Conservation (phyloP, 2,888 invertebrate genomes). For the Anorthoa munda region DNA sequence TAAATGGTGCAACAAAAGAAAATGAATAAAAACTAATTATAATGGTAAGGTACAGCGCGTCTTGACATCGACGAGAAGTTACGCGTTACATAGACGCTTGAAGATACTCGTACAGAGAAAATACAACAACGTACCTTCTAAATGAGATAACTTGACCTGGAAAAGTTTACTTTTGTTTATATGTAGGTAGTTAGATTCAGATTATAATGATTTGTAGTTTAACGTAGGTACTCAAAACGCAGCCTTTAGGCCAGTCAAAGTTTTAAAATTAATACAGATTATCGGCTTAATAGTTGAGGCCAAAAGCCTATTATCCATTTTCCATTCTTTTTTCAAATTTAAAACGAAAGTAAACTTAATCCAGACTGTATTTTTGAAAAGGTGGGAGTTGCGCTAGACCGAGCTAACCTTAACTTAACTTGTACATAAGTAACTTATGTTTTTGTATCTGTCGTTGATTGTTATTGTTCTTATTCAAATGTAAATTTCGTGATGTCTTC, state of each 20-base stretch:
- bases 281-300: background rate
- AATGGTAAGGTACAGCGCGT: constrained; percentile 74
- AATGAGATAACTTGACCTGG: constrained; percentile 45
- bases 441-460: constrained; percentile 78
- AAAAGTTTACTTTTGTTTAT: constrained; percentile 50
- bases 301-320: background rate
- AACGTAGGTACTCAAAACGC: constrained; percentile 9
- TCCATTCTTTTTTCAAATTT: background rate
- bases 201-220: background rate
- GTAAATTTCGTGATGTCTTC: constrained; percentile 75
- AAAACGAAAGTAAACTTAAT: constrained; percentile 35
- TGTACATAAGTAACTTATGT: constrained; percentile 81
- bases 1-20: constrained; percentile 71
- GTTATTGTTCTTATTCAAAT: constrained; percentile 78
- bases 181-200: background rate
- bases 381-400: constrained; percentile 81
- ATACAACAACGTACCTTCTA: constrained; percentile 63
- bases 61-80: constrained; percentile 62
- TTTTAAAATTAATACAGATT: constrained; percentile 23
- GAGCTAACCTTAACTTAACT: constrained; percentile 79
- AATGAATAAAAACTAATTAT: constrained; percentile 71
- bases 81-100: constrained; percentile 68
- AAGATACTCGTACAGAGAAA: constrained; percentile 62
- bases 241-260: constrained; percentile 25
- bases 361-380: constrained; percentile 65